These are phyloP conservation scores for Cotesia glomerata DNA, from an alignment of 1,140 invertebrate genomes.

Conservation along the genomic window DNA sequence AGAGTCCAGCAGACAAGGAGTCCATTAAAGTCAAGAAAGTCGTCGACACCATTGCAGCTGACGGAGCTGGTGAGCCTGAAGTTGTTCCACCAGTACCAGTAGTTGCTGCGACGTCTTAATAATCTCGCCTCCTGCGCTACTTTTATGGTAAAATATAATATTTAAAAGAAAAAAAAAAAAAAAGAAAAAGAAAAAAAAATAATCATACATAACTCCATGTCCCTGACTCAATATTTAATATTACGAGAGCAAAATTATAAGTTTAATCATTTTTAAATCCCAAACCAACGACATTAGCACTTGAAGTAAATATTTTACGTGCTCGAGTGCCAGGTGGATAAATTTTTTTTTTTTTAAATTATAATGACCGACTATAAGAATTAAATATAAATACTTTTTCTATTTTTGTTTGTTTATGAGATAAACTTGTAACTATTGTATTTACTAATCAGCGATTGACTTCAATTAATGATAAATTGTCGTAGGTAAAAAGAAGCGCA, in stretches of 20 bases:
- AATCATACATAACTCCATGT: constrained; percentile 53
- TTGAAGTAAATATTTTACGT: not conserved
- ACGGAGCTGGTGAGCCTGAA: constrained; percentile 54
- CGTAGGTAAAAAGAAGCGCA: too few species aligned
- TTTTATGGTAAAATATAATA: constrained; percentile 21
- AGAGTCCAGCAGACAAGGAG: constrained; percentile 49
- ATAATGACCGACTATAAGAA: not conserved
- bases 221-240: constrained; percentile 54
- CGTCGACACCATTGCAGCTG: constrained; percentile 51
- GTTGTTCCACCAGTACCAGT: constrained; percentile 58
- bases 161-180: constrained; percentile 20
- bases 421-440: too few species aligned
- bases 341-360: not conserved
- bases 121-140: constrained; percentile 44
- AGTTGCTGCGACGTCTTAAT: constrained; percentile 58
- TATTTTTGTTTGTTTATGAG: not conserved
- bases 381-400: not conserved
- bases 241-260: constrained; percentile 42
- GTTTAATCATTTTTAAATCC: constrained; percentile 44
- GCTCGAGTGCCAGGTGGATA: not conserved
- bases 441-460: too few species aligned
- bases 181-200: constrained; percentile 19
- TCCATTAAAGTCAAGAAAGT: constrained; percentile 58
- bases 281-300: constrained; percentile 11
- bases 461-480: too few species aligned